Conservation (phyloP, 2,888 invertebrate genomes). For the Acronicta aceris region DNA sequence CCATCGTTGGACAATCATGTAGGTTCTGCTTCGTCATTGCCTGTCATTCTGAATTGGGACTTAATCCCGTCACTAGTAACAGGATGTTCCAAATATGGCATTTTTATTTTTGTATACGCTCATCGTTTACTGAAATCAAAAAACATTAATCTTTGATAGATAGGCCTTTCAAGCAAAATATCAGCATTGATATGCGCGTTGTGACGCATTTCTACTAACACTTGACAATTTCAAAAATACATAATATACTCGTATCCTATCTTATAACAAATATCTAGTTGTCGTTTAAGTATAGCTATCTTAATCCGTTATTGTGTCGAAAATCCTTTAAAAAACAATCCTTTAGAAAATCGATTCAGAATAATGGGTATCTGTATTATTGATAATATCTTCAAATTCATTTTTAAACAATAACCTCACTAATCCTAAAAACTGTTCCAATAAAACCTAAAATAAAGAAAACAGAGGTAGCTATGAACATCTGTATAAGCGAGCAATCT, state of each 20-base stretch:
- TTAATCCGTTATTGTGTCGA: too few species aligned
- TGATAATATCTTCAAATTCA: neutral
- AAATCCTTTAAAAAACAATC: too few species aligned
- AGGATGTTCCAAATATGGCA: constrained; percentile 68
- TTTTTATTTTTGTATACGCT: constrained; percentile 20
- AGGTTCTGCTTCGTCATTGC: constrained; percentile 78
- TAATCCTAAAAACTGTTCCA: constrained; percentile 65
- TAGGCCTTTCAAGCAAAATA: neutral
- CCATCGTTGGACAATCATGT: constrained; percentile 75
- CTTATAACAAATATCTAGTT: neutral
- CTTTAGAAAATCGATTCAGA: too few species aligned
- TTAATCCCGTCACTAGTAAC: constrained; percentile 76
- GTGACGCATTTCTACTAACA: neutral
- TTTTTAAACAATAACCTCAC: constrained; percentile 51
- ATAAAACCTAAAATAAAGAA: constrained; percentile 66
- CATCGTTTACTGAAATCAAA: neutral
- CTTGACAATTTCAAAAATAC: neutral
- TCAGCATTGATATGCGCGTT: neutral
- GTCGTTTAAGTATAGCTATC: neutral
- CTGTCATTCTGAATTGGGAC: constrained; percentile 76
- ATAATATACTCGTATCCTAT: neutral
- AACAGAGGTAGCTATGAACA: constrained; percentile 70
- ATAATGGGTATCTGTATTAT: too few species aligned
- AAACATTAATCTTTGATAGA: too few species aligned
- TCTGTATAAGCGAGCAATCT: constrained; percentile 88